Percentiles rank a stretch among this genome's conserved stretches.
phyloP scores from a whole-genome alignment of 2,888 invertebrate genomes.

The Harmothoe impar region DNA sequence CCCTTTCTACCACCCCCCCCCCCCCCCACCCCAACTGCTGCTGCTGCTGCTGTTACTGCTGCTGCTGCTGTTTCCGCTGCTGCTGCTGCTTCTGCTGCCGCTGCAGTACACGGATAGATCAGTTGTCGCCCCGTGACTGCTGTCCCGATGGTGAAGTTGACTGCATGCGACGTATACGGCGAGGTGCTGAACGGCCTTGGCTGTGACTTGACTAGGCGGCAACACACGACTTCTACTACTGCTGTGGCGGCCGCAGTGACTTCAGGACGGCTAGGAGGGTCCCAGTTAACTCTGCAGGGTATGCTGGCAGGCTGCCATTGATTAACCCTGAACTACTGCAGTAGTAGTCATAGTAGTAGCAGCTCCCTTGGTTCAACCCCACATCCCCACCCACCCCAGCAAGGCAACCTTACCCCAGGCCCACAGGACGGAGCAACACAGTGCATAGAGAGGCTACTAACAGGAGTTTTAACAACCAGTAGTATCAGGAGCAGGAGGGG shows the following conservation, averaged over 20 bases:
- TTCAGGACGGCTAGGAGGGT: neutral
- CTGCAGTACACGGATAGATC: neutral
- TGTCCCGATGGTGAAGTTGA: conserved; percentile 42
- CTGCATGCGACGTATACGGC: neutral
- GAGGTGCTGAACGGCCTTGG: neutral
- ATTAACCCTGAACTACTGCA: conserved; percentile 7
- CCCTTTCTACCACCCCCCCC: too few relatives aligned
- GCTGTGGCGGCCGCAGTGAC: neutral
- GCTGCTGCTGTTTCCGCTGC: too few relatives aligned
- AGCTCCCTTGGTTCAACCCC: neutral
- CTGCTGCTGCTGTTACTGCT: too few relatives aligned
- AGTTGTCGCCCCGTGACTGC: neutral
- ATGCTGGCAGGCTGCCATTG: neutral
- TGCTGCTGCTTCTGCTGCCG: too few relatives aligned
- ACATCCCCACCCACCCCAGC: neutral
- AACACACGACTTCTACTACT: neutral
- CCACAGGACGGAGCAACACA: neutral
- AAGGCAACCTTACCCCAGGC: neutral
- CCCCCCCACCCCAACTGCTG: too few relatives aligned
- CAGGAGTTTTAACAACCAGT: too few relatives aligned
- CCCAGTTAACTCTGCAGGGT: neutral
- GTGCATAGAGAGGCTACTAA: too few relatives aligned
- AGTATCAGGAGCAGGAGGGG: too few relatives aligned
- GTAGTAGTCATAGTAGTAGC: neutral
- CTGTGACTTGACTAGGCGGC: neutral